Percentiles rank a stretch among this genome's conserved stretches.
These are phyloP conservation scores for Hyperoplus immaculatus DNA, from an alignment of 2,797 vertebrate species.

Conservation along the genomic window DNA sequence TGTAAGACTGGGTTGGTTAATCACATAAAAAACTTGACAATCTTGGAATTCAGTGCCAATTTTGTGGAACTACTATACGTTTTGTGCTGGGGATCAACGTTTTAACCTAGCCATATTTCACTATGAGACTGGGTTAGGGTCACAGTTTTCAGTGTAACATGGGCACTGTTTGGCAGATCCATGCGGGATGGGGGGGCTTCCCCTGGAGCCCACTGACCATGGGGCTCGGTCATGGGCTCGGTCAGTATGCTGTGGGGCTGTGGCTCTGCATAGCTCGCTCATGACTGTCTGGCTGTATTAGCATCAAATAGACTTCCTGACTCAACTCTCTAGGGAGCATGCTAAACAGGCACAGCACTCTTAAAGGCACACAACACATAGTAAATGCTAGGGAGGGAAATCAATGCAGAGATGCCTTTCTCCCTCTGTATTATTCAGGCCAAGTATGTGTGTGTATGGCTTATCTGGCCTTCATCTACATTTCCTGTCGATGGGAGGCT, in stretches of 20 bases:
- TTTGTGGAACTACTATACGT: no score
- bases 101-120: no score
- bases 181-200: slow-evolving; percentile 32
- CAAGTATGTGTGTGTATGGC: not conserved
- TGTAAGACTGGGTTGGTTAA: no score
- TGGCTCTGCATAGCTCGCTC: slow-evolving; percentile 44
- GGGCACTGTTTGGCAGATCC: slow-evolving; percentile 15
- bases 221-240: not conserved
- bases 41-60: no score
- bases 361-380: slow-evolving; percentile 39
- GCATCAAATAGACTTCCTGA: slow-evolving; percentile 65
- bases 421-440: slow-evolving; percentile 19
- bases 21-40: no score
- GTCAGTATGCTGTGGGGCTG: slow-evolving; percentile 12
- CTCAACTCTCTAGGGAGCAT: slow-evolving; percentile 50
- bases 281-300: slow-evolving; percentile 55
- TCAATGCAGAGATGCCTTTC: slow-evolving; percentile 13
- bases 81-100: no score
- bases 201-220: slow-evolving; percentile 30
- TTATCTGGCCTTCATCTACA: not conserved
- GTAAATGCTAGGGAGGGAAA: not conserved
- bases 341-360: slow-evolving; percentile 40
- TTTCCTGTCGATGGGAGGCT: not conserved
- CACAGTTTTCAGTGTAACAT: no score
- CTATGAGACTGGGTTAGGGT: no score